Percentiles rank a stretch among this genome's conserved stretches.
phyloP scores from a whole-genome alignment of 2,888 invertebrate species.

The Tinea semifulvella region DNA sequence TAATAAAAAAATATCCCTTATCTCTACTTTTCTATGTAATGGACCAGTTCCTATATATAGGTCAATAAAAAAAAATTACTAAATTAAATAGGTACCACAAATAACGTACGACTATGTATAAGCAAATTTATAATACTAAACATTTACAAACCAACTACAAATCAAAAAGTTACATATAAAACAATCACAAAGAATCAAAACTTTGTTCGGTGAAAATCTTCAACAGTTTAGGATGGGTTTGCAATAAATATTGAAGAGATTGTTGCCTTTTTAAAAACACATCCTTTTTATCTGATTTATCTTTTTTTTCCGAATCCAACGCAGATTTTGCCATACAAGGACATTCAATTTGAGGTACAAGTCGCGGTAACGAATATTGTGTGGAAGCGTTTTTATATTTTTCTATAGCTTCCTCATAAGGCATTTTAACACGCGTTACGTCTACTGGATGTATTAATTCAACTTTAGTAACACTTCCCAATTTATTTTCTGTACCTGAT shows the following conservation, averaged over 20 bases:
- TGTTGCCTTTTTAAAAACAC: constrained; percentile 19
- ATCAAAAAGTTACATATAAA: constrained; percentile 13
- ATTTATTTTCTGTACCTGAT: constrained; percentile 29
- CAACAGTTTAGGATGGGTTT: constrained; percentile 38
- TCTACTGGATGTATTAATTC: constrained; percentile 29
- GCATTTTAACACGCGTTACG: constrained; percentile 31
- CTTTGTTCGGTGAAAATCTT: constrained; percentile 48
- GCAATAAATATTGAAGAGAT: constrained; percentile 34
- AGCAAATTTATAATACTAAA: too few relatives aligned
- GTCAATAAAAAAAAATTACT: too few relatives aligned
- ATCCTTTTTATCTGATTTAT: constrained; percentile 16
- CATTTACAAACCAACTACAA: too few relatives aligned
- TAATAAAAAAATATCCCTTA: too few relatives aligned
- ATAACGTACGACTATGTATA: too few relatives aligned
- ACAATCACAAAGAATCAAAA: constrained; percentile 27
- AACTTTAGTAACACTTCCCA: constrained; percentile 21
- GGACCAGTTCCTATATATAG: too few relatives aligned
- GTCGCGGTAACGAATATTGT: constrained; percentile 48
- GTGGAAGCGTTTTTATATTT: constrained; percentile 34
- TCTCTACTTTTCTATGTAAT: too few relatives aligned
- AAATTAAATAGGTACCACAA: too few relatives aligned
- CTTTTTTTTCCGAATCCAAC: neutral
- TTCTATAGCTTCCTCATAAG: constrained; percentile 40
- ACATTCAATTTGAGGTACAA: constrained; percentile 28
- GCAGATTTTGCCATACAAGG: constrained; percentile 5